Conservation (phyloP, 2,113 vertebrate species). For the Seriola dumerili region DNA sequence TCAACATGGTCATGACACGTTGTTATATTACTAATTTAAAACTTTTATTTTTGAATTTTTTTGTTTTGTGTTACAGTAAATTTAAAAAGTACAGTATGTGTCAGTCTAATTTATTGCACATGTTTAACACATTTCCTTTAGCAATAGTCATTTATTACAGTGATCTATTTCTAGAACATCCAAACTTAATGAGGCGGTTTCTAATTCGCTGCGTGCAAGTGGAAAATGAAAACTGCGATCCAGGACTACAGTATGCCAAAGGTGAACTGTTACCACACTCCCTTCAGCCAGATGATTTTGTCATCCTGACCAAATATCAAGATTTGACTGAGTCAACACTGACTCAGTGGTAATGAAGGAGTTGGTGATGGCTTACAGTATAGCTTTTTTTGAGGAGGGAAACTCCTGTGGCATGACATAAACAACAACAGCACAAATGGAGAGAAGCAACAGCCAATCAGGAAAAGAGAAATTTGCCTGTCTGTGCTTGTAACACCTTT, state of each 20-base stretch:
- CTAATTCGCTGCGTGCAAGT: constrained; percentile 35
- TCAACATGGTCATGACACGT: background rate
- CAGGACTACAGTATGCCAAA: constrained; percentile 26
- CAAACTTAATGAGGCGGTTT: constrained; percentile 32
- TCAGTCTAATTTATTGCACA: background rate
- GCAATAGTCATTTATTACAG: constrained; percentile 9
- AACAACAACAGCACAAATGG: background rate
- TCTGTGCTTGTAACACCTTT: background rate
- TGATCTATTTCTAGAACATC: constrained; percentile 9
- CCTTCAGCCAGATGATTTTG: constrained; percentile 9
- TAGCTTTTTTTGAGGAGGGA: background rate
- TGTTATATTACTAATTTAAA: background rate
- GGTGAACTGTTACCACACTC: constrained; percentile 40
- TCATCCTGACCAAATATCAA: constrained; percentile 26
- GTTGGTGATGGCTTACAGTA: constrained; percentile 12
- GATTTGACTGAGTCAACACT: constrained; percentile 5
- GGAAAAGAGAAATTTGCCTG: background rate
- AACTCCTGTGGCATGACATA: constrained; percentile 22
- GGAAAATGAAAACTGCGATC: constrained; percentile 10
- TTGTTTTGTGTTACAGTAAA: background rate
- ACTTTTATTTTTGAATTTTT: background rate
- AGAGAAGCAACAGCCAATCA: background rate
- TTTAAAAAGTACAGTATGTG: background rate
- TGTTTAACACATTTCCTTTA: background rate
- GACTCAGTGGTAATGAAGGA: constrained; percentile 33